Evolutionary conservation across 2,797 vertebrate species (phyloP).

Genomic region (Aphelocoma californica): DNA sequence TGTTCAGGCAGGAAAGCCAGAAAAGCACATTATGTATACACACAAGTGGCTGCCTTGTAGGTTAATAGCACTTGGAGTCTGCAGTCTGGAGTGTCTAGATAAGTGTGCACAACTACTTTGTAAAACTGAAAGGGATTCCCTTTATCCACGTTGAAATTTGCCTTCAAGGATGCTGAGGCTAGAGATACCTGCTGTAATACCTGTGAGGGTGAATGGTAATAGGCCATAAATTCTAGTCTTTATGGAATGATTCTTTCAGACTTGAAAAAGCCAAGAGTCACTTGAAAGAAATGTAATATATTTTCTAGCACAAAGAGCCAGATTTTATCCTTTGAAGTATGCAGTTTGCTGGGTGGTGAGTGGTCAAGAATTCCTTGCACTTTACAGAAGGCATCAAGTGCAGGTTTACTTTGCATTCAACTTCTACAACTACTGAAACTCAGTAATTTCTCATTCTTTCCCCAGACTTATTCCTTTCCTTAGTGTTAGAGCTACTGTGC

Average conservation of each 20-base stretch:
- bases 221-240: neutral
- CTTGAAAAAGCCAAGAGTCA: slow-evolving; percentile 13
- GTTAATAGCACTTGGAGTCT: slow-evolving; percentile 41
- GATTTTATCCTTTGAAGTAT: neutral
- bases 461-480: neutral
- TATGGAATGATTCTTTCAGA: neutral
- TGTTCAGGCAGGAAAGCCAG: slow-evolving; percentile 32
- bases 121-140: slow-evolving; percentile 37
- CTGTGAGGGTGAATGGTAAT: neutral
- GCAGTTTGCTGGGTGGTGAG: neutral
- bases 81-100: neutral
- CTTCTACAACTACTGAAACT: neutral
- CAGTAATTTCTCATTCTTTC: neutral
- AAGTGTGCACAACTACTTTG: slow-evolving; percentile 26
- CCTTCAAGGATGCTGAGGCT: neutral
- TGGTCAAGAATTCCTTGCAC: neutral
- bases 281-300: neutral
- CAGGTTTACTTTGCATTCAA: neutral
- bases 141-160: slow-evolving; percentile 24
- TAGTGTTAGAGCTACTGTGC: neutral
- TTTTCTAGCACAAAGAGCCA: neutral
- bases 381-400: neutral
- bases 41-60: neutral
- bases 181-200: slow-evolving; percentile 16
- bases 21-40: slow-evolving; percentile 31